phyloP scores from a whole-genome alignment of 2,888 invertebrate genomes.

The Drosophila pegasa region DNA sequence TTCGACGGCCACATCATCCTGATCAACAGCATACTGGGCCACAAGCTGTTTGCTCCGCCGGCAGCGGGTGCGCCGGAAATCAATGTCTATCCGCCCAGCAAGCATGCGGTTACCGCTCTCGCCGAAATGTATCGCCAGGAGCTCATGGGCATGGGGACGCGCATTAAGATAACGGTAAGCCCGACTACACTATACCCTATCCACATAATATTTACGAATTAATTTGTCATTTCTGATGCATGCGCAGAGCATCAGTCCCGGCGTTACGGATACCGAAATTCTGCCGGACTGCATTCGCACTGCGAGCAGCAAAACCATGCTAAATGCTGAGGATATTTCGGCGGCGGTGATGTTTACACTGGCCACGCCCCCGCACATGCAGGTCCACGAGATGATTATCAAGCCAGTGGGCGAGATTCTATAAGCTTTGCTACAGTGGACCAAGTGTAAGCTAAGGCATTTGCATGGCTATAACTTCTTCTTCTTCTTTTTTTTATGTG shows the following conservation, averaged over 20 bases:
- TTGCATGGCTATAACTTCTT: no score
- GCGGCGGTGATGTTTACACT: conserved; percentile 76
- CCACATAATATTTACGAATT: background rate
- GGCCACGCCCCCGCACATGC: conserved; percentile 76
- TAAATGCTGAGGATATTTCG: conserved; percentile 77
- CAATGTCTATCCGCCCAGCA: conserved; percentile 82
- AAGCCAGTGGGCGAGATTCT: conserved; percentile 65
- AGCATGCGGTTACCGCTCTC: conserved; percentile 83
- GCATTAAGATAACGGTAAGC: conserved; percentile 83
- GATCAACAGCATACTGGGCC: conserved; percentile 84
- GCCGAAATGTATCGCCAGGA: conserved; percentile 83
- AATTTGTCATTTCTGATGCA: background rate
- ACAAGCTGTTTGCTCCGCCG: conserved; percentile 58
- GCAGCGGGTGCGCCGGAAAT: conserved; percentile 43
- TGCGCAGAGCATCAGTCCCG: conserved; percentile 77
- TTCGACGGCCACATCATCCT: conserved; percentile 86
- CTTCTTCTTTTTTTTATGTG: background rate
- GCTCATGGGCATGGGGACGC: conserved; percentile 76
- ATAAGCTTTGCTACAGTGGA: no score
- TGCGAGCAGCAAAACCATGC: conserved; percentile 35
- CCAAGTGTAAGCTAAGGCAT: no score
- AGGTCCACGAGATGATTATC: conserved; percentile 75
- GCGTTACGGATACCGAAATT: conserved; percentile 79
- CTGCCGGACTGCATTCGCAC: conserved; percentile 49
- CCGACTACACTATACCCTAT: background rate